Percentiles rank a stretch among this genome's conserved stretches.
These are phyloP conservation scores for Drosophila ambigua DNA, from an alignment of 1,140 invertebrate genomes.

Conservation along the genomic window DNA sequence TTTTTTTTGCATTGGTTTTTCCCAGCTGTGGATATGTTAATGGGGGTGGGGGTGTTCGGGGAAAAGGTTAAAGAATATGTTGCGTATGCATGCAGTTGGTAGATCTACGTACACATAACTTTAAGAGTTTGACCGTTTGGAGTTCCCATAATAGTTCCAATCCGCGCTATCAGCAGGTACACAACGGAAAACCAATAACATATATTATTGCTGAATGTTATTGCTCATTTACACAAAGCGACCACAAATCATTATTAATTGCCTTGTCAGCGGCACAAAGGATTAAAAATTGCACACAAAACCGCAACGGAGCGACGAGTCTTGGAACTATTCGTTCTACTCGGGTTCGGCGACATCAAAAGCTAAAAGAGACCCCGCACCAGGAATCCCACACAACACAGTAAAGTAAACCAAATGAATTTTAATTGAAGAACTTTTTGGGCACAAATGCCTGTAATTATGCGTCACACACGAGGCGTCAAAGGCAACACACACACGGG, in stretches of 20 bases:
- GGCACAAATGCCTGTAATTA: constrained; percentile 61
- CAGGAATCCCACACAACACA: too few relatives aligned
- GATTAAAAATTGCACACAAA: constrained; percentile 33
- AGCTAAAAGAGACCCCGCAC: constrained; percentile 41
- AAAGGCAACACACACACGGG: constrained; percentile 29
- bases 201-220: not conserved
- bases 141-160: too few relatives aligned
- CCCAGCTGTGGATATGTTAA: constrained; percentile 2
- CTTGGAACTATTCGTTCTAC: constrained; percentile 6
- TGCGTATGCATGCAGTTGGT: too few relatives aligned
- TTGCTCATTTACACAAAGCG: constrained; percentile 28
- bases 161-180: too few relatives aligned
- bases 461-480: constrained; percentile 64
- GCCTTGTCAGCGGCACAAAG: constrained; percentile 65
- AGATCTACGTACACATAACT: not conserved
- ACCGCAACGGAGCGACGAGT: constrained; percentile 28
- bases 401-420: constrained; percentile 53
- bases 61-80: too few relatives aligned
- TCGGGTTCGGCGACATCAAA: constrained; percentile 1
- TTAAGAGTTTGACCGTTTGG: too few relatives aligned
- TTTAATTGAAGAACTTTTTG: constrained; percentile 48
- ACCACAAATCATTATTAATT: constrained; percentile 55
- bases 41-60: not conserved
- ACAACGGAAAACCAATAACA: too few relatives aligned
- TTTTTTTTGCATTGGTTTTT: constrained; percentile 40